Percentiles rank a stretch among this genome's conserved stretches.
Evolutionary conservation across 2,888 invertebrate species (phyloP).

Genomic region (Eilema sororculum): DNA sequence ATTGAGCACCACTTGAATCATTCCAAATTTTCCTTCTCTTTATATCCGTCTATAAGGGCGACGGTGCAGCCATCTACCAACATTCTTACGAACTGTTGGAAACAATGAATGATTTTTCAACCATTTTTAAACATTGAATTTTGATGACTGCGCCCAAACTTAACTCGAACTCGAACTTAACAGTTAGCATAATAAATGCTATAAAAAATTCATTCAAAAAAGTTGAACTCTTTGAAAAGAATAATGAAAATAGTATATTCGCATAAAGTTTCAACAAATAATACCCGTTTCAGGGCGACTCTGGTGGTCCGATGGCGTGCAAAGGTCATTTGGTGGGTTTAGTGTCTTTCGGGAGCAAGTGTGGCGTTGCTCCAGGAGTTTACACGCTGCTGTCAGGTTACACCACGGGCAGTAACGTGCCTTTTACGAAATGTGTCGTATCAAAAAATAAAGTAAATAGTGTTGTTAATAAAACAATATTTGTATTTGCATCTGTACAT

Average conservation of each 20-base stretch:
- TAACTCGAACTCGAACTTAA: too few species aligned
- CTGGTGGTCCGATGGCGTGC: slow-evolving; percentile 61
- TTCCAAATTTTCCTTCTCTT: too few species aligned
- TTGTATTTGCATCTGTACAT: neutral
- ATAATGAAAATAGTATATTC: neutral
- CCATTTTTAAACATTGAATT: too few species aligned
- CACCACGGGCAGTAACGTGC: slow-evolving; percentile 30
- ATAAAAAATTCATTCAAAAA: too few species aligned
- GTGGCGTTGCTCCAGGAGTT: slow-evolving; percentile 56
- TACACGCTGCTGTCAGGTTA: slow-evolving; percentile 46
- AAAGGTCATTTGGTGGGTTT: slow-evolving; percentile 55
- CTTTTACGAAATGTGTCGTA: neutral
- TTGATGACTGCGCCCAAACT: too few species aligned
- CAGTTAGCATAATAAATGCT: too few species aligned
- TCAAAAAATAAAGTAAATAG: neutral
- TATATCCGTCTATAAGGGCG: too few species aligned
- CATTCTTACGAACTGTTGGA: too few species aligned
- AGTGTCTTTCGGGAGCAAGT: slow-evolving; percentile 55
- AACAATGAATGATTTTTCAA: too few species aligned
- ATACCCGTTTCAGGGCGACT: slow-evolving; percentile 54
- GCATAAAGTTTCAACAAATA: neutral
- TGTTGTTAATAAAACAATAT: neutral
- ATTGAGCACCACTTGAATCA: too few species aligned
- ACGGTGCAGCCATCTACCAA: too few species aligned
- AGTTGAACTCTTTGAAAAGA: neutral